phyloP scores from a whole-genome alignment of 2,797 vertebrate species.

The Coracias cyanogaster region DNA sequence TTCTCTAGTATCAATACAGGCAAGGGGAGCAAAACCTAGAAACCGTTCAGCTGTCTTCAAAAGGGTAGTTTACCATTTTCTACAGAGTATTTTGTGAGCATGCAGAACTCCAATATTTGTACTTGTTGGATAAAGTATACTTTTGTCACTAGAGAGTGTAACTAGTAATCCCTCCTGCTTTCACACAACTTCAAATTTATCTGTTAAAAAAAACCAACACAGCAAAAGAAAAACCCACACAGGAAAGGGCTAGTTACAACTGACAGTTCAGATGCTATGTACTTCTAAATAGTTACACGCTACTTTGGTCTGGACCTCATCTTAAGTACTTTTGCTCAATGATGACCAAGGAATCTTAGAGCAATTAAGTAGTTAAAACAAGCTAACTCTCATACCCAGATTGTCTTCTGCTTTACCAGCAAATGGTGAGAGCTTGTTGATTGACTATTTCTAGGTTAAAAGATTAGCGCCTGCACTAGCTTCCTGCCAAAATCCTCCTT shows the following conservation, averaged over 20 bases:
- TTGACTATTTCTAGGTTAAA: background rate
- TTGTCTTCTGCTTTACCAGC: constrained; percentile 29
- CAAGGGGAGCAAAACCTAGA: background rate
- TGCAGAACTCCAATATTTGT: background rate
- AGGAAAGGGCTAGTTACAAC: constrained; percentile 6
- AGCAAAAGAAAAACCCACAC: constrained; percentile 23
- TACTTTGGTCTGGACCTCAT: background rate
- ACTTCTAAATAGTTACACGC: background rate
- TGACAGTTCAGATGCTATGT: background rate
- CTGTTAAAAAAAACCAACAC: background rate
- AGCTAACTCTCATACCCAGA: background rate
- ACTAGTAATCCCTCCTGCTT: background rate
- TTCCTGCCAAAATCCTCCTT: constrained; percentile 6
- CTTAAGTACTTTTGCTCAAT: background rate
- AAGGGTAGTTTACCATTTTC: background rate
- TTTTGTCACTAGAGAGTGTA: background rate
- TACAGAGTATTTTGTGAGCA: background rate
- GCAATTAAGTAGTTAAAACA: constrained; percentile 1
- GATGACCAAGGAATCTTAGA: background rate
- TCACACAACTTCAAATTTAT: constrained; percentile 17
- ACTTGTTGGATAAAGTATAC: background rate
- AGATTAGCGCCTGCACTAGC: background rate
- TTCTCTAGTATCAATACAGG: background rate
- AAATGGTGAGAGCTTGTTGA: background rate
- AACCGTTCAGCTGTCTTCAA: background rate